Conservation (phyloP, 2,888 invertebrate species). For the Neria commutata region DNA sequence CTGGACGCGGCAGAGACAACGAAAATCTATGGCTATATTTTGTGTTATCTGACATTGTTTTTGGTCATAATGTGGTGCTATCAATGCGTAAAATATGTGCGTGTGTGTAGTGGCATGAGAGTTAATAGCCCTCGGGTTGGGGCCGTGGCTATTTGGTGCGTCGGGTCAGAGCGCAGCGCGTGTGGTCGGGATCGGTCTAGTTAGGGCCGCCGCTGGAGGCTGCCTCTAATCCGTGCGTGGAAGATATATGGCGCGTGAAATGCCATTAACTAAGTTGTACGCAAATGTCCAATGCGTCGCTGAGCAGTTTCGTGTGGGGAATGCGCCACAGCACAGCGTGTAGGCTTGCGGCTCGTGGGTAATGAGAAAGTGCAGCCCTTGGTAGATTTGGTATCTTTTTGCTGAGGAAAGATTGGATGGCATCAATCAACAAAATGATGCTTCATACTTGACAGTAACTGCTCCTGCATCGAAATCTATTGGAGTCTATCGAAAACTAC, state of each 20-base stretch:
- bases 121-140: constrained; percentile 9
- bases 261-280: constrained; percentile 45
- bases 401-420: too few relatives aligned
- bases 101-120: constrained; percentile 4
- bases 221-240: constrained; percentile 3
- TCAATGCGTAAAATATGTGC: constrained; percentile 11
- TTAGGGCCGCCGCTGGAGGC: constrained; percentile 4
- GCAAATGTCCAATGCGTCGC: constrained; percentile 18
- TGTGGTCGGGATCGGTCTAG: constrained; percentile 14
- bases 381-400: not conserved
- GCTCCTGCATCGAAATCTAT: too few relatives aligned
- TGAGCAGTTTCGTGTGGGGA: too few relatives aligned
- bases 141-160: not conserved
- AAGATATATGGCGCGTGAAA: constrained; percentile 29
- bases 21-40: constrained; percentile 18
- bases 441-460: too few relatives aligned
- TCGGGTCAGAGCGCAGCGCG: not conserved
- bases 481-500: not conserved
- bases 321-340: too few relatives aligned
- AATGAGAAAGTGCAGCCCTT: not conserved
- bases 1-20: not conserved
- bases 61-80: not conserved
- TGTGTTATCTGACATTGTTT: constrained; percentile 13
- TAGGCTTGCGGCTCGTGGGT: not conserved
- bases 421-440: too few relatives aligned